These are phyloP conservation scores for Heterodera carotae DNA, from an alignment of 1,140 invertebrate species.

Conservation along the genomic window DNA sequence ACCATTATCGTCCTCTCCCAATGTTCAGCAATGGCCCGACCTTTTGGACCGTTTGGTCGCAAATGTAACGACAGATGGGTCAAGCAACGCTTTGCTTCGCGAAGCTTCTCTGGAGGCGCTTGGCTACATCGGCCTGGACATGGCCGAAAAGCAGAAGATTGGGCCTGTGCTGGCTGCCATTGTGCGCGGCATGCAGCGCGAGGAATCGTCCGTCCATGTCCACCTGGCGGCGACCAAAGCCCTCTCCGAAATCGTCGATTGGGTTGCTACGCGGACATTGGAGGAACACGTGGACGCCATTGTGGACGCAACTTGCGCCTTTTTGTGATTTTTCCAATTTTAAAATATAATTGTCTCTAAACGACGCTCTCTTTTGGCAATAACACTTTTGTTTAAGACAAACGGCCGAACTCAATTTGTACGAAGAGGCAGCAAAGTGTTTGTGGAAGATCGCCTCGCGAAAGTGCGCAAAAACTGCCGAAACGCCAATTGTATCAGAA, in stretches of 20 bases:
- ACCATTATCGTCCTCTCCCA: not conserved
- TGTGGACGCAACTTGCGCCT: slow-evolving; percentile 50
- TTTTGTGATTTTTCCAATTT: slow-evolving; percentile 34
- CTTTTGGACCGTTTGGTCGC: slow-evolving; percentile 81
- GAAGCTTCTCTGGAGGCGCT: slow-evolving; percentile 95
- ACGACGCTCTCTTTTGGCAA: not conserved
- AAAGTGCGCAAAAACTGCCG: slow-evolving; percentile 51
- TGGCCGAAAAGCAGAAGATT: slow-evolving; percentile 80
- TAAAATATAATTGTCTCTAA: not conserved
- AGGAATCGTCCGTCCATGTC: slow-evolving; percentile 72
- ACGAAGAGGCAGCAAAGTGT: slow-evolving; percentile 52
- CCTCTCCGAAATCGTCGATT: slow-evolving; percentile 51
- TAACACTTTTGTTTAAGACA: not conserved
- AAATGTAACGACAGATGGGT: slow-evolving; percentile 75
- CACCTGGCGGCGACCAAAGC: slow-evolving; percentile 70
- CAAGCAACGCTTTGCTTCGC: slow-evolving; percentile 74
- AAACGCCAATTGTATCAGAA: slow-evolving; percentile 43
- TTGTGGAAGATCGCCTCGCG: slow-evolving; percentile 51
- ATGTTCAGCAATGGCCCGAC: slow-evolving; percentile 72
- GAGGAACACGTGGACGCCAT: slow-evolving; percentile 44
- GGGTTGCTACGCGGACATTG: slow-evolving; percentile 43
- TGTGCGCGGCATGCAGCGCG: slow-evolving; percentile 90
- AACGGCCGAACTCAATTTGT: slow-evolving; percentile 38
- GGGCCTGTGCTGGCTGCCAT: slow-evolving; percentile 97
- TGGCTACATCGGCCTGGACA: slow-evolving; percentile 81